These are phyloP conservation scores for Nerophis ophidion DNA, from an alignment of 2,113 vertebrate species.

Conservation along the genomic window DNA sequence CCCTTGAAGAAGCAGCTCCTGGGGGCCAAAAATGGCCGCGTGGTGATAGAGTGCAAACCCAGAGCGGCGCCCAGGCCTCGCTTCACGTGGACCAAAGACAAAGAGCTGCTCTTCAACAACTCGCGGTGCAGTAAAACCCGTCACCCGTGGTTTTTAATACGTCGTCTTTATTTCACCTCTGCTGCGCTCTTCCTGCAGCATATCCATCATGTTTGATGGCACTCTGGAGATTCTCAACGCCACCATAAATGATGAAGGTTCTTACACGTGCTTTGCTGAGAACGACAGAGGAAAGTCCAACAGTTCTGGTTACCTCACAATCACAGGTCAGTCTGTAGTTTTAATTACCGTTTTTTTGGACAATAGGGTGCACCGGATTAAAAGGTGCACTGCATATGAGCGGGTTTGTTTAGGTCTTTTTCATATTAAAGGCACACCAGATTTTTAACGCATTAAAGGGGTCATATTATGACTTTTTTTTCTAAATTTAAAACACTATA, in stretches of 20 bases:
- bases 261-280: conserved; percentile 90
- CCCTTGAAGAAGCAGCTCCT: conserved; percentile 90
- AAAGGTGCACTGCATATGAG: too few relatives aligned
- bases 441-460: too few relatives aligned
- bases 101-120: conserved; percentile 84
- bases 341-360: too few relatives aligned
- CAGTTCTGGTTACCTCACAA: conserved; percentile 84
- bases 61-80: conserved; percentile 90
- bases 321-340: conserved; percentile 75
- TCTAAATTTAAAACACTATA: too few relatives aligned
- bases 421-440: too few relatives aligned
- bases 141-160: not conserved
- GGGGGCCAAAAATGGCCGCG: conserved; percentile 84
- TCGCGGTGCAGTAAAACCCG: conserved; percentile 72
- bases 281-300: conserved; percentile 91
- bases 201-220: conserved; percentile 87
- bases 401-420: too few relatives aligned
- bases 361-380: too few relatives aligned
- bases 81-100: conserved; percentile 90
- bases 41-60: conserved; percentile 92
- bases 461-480: too few relatives aligned
- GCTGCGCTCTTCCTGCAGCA: conserved; percentile 57
- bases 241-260: conserved; percentile 82
- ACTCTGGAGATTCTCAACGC: conserved; percentile 91
- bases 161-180: not conserved